These are phyloP conservation scores for Penaeus indicus DNA, from an alignment of 1,140 invertebrate genomes.

Conservation along the genomic window DNA sequence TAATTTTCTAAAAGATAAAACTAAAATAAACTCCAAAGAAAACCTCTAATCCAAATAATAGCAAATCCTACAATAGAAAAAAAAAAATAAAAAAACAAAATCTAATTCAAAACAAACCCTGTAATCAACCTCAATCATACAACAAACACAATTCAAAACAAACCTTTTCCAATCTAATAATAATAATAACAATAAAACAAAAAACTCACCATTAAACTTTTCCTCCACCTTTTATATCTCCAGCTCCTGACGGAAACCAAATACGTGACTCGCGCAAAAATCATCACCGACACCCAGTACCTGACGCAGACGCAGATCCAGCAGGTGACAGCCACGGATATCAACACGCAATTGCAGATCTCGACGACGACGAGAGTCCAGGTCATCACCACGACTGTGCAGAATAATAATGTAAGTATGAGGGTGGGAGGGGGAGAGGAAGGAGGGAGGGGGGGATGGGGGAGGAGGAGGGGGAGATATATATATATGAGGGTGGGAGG, in stretches of 20 bases:
- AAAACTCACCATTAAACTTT: neutral
- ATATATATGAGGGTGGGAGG: too few relatives aligned
- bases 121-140: too few relatives aligned
- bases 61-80: too few relatives aligned
- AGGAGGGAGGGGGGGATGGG: neutral
- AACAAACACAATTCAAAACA: too few relatives aligned
- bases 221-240: neutral
- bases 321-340: constrained; percentile 40
- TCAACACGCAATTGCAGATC: constrained; percentile 11
- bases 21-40: too few relatives aligned
- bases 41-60: too few relatives aligned
- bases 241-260: constrained; percentile 53
- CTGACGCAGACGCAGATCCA: constrained; percentile 53
- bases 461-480: constrained; percentile 25
- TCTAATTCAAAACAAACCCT: too few relatives aligned
- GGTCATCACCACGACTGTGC: constrained; percentile 40
- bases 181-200: neutral
- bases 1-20: too few relatives aligned
- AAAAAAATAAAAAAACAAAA: too few relatives aligned
- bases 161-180: neutral
- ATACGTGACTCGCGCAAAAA: constrained; percentile 46
- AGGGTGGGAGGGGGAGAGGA: too few relatives aligned
- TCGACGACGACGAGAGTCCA: constrained; percentile 40
- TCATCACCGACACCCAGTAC: constrained; percentile 48
- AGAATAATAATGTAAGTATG: constrained; percentile 39